These are phyloP conservation scores for Melanostoma scalare DNA, from an alignment of 2,888 invertebrate genomes.

Conservation along the genomic window DNA sequence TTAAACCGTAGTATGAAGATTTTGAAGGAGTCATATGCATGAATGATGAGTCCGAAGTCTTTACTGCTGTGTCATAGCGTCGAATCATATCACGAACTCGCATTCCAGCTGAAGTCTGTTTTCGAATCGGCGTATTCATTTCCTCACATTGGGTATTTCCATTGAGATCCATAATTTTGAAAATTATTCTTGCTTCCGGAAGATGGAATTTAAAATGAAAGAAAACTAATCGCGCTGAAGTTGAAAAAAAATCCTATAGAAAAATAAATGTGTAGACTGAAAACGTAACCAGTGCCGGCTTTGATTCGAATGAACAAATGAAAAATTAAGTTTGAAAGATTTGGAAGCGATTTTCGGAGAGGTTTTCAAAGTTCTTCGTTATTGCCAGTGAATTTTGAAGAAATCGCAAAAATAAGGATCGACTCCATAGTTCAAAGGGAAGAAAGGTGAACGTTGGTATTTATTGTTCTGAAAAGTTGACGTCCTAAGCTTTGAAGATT, in stretches of 20 bases:
- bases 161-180: slow-evolving; percentile 53
- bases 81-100: slow-evolving; percentile 79
- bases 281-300: slow-evolving; percentile 41
- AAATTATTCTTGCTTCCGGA: not conserved
- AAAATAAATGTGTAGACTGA: slow-evolving; percentile 42
- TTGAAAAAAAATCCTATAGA: slow-evolving; percentile 39
- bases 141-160: slow-evolving; percentile 23
- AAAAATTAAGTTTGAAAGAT: not conserved
- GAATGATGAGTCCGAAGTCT: slow-evolving; percentile 31
- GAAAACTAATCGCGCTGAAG: slow-evolving; percentile 19
- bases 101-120: slow-evolving; percentile 22
- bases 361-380: too few species aligned
- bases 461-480: too few species aligned
- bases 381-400: too few species aligned
- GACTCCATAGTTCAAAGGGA: too few species aligned
- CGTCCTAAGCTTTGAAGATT: too few species aligned
- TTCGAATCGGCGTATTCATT: not conserved
- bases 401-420: too few species aligned
- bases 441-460: too few species aligned
- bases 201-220: not conserved
- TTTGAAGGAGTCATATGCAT: not conserved
- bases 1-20: slow-evolving; percentile 74
- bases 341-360: not conserved
- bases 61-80: slow-evolving; percentile 77
- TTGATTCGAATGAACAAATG: slow-evolving; percentile 37